phyloP scores from a whole-genome alignment of 2,888 invertebrate genomes.

The Aelia acuminata region DNA sequence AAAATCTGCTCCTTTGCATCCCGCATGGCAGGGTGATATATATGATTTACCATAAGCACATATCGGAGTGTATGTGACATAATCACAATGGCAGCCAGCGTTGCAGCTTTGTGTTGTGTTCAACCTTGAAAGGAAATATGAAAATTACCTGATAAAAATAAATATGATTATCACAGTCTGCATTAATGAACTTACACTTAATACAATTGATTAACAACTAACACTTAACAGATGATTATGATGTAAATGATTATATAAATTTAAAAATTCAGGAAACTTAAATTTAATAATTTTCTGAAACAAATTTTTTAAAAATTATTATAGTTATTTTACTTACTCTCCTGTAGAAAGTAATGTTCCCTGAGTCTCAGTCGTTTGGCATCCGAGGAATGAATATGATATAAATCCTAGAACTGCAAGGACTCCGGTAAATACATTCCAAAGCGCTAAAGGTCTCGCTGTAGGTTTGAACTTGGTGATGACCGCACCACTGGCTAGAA shows the following conservation, averaged over 20 bases:
- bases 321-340: constrained; percentile 62
- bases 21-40: constrained; percentile 86
- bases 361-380: constrained; percentile 73
- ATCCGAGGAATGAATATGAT: constrained; percentile 78
- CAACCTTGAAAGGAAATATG: constrained; percentile 65
- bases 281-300: no score
- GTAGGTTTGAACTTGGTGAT: constrained; percentile 78
- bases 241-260: no score
- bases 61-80: constrained; percentile 81
- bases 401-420: constrained; percentile 76
- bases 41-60: constrained; percentile 77
- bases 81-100: constrained; percentile 78
- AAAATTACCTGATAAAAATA: not conserved
- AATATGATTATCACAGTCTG: no score
- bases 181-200: no score
- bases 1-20: constrained; percentile 74
- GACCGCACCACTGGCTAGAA: constrained; percentile 77
- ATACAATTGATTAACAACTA: no score
- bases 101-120: constrained; percentile 74
- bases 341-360: constrained; percentile 68
- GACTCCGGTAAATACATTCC: constrained; percentile 79
- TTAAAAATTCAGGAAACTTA: no score
- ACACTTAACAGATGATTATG: no score
- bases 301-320: not conserved
- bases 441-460: constrained; percentile 77